phyloP scores from a whole-genome alignment of 1,140 invertebrate genomes.

The Leptinotarsa defecta region DNA sequence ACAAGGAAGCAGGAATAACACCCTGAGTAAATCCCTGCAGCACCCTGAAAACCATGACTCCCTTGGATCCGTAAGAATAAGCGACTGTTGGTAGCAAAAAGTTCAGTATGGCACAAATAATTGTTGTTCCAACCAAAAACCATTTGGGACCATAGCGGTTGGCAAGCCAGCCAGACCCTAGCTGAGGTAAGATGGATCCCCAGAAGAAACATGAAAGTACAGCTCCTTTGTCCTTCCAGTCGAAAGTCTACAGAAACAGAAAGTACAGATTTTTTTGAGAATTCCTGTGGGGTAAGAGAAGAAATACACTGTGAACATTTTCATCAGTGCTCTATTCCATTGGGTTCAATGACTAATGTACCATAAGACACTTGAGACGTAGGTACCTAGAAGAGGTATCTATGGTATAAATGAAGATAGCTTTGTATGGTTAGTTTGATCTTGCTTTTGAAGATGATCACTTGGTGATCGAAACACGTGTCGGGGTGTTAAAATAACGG shows the following conservation, averaged over 20 bases:
- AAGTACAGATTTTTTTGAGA: constrained; percentile 12
- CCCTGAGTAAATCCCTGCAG: constrained; percentile 36
- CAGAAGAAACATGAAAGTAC: constrained; percentile 71
- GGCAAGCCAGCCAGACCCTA: constrained; percentile 70
- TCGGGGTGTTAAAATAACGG: too few species aligned
- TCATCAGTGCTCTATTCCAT: too few species aligned
- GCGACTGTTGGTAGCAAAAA: constrained; percentile 51
- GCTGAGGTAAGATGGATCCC: constrained; percentile 61
- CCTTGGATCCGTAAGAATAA: constrained; percentile 30
- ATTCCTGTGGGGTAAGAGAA: constrained; percentile 33
- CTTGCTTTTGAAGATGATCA: too few species aligned
- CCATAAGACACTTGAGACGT: too few species aligned
- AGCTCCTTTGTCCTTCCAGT: constrained; percentile 59
- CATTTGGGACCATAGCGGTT: constrained; percentile 66
- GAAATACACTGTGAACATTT: too few species aligned
- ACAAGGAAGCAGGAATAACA: constrained; percentile 33
- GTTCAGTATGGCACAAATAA: constrained; percentile 59
- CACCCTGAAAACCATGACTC: constrained; percentile 35
- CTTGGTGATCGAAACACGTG: too few species aligned
- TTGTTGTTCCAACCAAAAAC: constrained; percentile 65
- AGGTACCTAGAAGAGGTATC: too few species aligned
- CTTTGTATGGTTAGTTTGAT: too few species aligned
- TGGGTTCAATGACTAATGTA: too few species aligned
- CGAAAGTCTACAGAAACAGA: constrained; percentile 34
- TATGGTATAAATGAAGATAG: too few species aligned